phyloP scores from a whole-genome alignment of 2,797 vertebrate genomes.

The Arctocebus calabarensis region DNA sequence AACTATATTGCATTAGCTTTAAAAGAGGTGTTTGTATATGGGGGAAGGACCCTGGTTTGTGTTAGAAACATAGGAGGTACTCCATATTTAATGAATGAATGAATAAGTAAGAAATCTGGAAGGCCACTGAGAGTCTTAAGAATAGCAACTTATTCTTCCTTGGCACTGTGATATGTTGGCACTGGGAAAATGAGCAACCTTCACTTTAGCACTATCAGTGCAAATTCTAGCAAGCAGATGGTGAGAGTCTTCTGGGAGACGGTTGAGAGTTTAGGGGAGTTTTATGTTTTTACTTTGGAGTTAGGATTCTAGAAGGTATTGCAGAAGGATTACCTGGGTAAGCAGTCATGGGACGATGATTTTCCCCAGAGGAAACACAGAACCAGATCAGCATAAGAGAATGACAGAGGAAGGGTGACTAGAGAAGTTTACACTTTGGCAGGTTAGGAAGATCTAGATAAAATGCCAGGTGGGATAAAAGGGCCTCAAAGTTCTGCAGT shows the following conservation, averaged over 20 bases:
- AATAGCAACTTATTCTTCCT: background rate
- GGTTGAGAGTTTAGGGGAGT: background rate
- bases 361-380: background rate
- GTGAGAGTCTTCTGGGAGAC: background rate
- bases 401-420: background rate
- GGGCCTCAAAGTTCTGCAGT: background rate
- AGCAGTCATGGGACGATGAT: background rate
- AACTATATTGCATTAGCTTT: background rate
- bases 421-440: background rate
- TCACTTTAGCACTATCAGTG: background rate
- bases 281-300: conserved; percentile 25
- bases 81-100: background rate
- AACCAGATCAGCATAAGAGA: background rate
- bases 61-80: background rate
- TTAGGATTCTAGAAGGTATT: background rate
- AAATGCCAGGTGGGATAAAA: background rate
- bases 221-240: background rate
- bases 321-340: background rate
- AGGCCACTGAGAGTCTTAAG: background rate
- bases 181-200: background rate
- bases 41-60: background rate
- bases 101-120: background rate
- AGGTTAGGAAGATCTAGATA: background rate
- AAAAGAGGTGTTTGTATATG: background rate
- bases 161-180: background rate